These are phyloP conservation scores for Melitaea athalia DNA, from an alignment of 2,888 invertebrate species.

Conservation along the genomic window DNA sequence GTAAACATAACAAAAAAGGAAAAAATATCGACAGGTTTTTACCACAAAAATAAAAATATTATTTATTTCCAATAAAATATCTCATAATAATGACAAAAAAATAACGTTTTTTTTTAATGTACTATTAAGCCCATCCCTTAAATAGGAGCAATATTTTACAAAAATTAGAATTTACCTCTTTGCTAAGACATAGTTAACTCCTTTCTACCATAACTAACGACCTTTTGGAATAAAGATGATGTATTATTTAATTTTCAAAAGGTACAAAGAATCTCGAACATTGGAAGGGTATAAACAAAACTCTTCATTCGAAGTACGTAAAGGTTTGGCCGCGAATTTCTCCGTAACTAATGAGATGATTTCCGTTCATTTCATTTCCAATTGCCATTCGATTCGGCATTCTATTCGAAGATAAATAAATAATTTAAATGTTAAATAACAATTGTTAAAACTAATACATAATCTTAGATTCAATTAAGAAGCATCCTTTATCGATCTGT, in stretches of 20 bases:
- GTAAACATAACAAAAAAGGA: too few species aligned
- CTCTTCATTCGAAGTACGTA: neutral
- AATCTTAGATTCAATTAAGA: neutral
- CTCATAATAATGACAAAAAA: too few species aligned
- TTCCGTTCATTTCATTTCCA: slow-evolving; percentile 19
- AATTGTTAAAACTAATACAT: neutral
- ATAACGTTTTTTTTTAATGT: too few species aligned
- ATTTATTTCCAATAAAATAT: too few species aligned
- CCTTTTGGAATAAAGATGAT: neutral
- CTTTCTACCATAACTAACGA: neutral
- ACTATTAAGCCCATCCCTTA: too few species aligned
- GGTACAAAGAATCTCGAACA: neutral
- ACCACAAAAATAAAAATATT: too few species aligned
- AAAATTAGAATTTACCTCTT: too few species aligned
- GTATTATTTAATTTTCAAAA: neutral
- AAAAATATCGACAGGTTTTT: too few species aligned
- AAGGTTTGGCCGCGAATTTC: slow-evolving; percentile 10
- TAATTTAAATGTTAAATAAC: neutral
- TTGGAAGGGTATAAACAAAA: neutral
- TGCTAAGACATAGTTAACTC: too few species aligned
- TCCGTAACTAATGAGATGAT: slow-evolving; percentile 12
- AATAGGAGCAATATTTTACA: too few species aligned
- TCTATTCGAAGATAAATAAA: slow-evolving; percentile 17
- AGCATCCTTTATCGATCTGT: too few species aligned
- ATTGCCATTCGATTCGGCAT: slow-evolving; percentile 12